These are phyloP conservation scores for Aphyosemion australe DNA, from an alignment of 2,113 vertebrate species.

Conservation along the genomic window DNA sequence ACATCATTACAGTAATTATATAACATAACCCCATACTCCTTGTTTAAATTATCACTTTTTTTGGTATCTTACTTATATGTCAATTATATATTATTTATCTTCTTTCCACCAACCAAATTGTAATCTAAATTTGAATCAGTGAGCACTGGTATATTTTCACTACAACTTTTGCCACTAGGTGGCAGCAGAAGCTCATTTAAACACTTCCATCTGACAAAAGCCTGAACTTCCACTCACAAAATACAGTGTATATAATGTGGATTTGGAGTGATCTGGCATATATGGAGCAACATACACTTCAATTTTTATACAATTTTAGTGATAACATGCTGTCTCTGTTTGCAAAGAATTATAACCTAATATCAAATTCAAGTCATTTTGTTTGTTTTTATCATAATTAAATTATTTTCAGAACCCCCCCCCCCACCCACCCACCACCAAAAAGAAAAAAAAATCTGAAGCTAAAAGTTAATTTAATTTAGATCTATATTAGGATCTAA, in stretches of 20 bases:
- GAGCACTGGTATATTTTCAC: background rate
- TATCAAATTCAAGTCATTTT: no score
- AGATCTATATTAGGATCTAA: constrained; percentile 32
- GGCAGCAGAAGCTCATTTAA: constrained; percentile 61
- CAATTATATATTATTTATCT: no score
- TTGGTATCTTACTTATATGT: no score
- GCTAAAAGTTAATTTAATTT: constrained; percentile 7
- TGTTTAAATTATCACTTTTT: no score
- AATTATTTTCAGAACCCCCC: constrained; percentile 15
- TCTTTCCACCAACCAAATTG: no score
- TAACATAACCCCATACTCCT: no score
- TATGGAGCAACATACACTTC: background rate
- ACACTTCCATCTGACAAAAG: background rate
- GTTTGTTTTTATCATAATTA: no score
- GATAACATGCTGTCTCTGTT: background rate
- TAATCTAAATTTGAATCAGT: background rate
- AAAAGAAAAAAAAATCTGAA: constrained; percentile 38
- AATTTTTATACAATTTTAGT: background rate
- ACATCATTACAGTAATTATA: no score
- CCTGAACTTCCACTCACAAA: no score
- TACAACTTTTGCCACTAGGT: constrained; percentile 64
- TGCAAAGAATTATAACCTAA: background rate
- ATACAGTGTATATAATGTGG: no score
- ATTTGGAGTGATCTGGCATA: background rate
- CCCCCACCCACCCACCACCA: constrained; percentile 15